A percentile compares a stretch with the other conserved stretches of the same genome.
Evolutionary conservation across 2,113 vertebrate species (phyloP).

Genomic region (Indicator maculatus): DNA sequence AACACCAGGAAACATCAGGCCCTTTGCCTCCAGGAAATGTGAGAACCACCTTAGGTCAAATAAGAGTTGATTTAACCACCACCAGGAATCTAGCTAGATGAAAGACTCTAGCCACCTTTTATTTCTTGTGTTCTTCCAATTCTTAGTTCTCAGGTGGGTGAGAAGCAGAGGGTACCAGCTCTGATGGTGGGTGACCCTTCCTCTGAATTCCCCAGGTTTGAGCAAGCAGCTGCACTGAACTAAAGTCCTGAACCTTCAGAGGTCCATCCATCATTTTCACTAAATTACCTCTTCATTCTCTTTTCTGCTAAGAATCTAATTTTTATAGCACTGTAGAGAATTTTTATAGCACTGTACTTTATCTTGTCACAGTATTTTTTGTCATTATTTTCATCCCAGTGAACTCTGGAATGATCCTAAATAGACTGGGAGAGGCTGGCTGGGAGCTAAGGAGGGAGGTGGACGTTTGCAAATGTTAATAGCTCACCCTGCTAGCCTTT

Average conservation of each 20-base stretch:
- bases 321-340: conserved; percentile 74
- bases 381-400: conserved; percentile 68
- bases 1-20: not conserved
- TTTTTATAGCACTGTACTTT: conserved; percentile 74
- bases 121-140: not conserved
- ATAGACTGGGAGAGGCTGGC: conserved; percentile 7
- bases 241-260: conserved; percentile 49
- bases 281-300: conserved; percentile 73
- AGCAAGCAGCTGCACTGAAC: conserved; percentile 23
- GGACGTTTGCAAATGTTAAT: not conserved
- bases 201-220: conserved; percentile 29
- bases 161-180: not conserved
- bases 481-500: not conserved
- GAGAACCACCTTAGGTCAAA: not conserved
- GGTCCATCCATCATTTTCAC: conserved; percentile 72
- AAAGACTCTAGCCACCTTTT: not conserved
- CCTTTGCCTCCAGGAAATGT: not conserved
- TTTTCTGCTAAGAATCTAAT: conserved; percentile 73
- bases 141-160: not conserved
- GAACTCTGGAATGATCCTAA: conserved; percentile 29
- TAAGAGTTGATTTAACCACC: not conserved
- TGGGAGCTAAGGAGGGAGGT: not conserved
- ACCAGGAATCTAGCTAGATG: not conserved
- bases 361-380: conserved; percentile 72
- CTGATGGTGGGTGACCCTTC: not conserved